phyloP scores from a whole-genome alignment of 2,113 vertebrate species.

The Hypomesus transpacificus region DNA sequence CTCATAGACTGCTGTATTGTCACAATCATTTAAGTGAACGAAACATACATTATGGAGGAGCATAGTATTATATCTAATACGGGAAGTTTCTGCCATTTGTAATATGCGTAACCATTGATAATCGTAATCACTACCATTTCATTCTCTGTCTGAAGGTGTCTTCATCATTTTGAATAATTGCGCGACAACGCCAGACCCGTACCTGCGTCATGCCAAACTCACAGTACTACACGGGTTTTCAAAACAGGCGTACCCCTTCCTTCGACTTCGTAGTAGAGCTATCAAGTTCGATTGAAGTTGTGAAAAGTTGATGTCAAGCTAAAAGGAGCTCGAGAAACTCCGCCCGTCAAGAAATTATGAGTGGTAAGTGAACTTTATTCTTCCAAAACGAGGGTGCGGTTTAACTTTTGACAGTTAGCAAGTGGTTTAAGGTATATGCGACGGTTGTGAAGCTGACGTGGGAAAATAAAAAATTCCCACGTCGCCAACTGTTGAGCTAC shows the following conservation, averaged over 20 bases:
- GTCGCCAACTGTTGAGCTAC: constrained; percentile 44
- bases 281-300: constrained; percentile 68
- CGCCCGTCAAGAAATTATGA: constrained; percentile 77
- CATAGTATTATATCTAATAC: not conserved
- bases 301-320: constrained; percentile 72
- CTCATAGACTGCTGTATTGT: no score
- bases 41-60: no score
- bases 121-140: not conserved
- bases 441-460: not conserved
- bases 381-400: constrained; percentile 15
- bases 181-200: not conserved
- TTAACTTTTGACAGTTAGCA: not conserved
- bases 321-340: constrained; percentile 71
- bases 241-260: constrained; percentile 34
- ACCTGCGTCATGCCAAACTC: constrained; percentile 24
- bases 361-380: constrained; percentile 75
- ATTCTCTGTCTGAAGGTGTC: not conserved
- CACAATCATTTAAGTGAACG: no score
- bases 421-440: constrained; percentile 1
- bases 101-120: not conserved
- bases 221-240: not conserved
- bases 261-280: constrained; percentile 51
- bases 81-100: not conserved
- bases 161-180: not conserved
- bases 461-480: constrained; percentile 32